Conservation (phyloP, 2,113 vertebrate genomes). For the Lanius collurio region DNA sequence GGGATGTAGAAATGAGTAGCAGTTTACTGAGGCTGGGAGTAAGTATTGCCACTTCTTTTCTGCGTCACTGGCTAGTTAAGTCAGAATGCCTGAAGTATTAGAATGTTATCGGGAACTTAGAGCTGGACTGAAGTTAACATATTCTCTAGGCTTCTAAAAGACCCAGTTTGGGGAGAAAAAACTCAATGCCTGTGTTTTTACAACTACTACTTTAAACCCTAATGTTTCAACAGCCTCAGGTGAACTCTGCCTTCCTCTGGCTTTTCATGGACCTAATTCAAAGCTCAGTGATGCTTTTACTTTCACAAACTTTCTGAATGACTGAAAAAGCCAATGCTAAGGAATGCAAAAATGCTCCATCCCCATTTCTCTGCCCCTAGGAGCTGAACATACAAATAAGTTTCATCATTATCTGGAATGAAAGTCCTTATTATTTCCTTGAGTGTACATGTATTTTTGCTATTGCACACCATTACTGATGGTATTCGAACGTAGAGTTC, state of each 20-base stretch:
- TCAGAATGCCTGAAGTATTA: neutral
- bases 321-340: neutral
- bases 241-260: neutral
- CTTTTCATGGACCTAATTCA: neutral
- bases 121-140: neutral
- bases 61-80: neutral
- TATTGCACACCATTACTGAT: neutral
- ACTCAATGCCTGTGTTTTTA: neutral
- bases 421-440: neutral
- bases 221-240: neutral
- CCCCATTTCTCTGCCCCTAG: fast-evolving
- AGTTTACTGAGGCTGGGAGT: neutral
- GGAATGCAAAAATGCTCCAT: neutral
- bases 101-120: neutral
- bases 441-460: fast-evolving
- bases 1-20: neutral
- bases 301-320: neutral
- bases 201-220: neutral
- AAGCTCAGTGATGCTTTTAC: neutral
- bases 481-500: neutral
- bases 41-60: neutral
- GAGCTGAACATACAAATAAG: neutral
- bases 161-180: neutral
- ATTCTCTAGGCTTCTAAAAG: neutral
- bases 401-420: neutral